A percentile compares a stretch with the other conserved stretches of the same genome.
Evolutionary conservation across 2,797 vertebrate genomes (phyloP).

Genomic region (Enteromius mattozi): DNA sequence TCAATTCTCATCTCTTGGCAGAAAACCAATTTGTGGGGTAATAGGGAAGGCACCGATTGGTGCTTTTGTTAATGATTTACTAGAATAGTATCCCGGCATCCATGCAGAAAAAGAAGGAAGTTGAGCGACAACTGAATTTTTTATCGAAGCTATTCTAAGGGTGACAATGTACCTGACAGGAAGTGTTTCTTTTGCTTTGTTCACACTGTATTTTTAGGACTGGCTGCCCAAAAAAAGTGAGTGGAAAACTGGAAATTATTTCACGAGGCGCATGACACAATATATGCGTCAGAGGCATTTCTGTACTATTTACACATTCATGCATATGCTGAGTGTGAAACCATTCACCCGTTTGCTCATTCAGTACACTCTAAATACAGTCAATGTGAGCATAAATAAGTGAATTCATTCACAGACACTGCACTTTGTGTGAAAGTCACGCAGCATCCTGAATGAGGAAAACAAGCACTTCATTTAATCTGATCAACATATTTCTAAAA

Average conservation of each 20-base stretch:
- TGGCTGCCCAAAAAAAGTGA: neutral
- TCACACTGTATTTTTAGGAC: neutral
- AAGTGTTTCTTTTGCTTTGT: neutral
- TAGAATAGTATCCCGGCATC: constrained; percentile 18
- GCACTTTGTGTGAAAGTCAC: constrained; percentile 13
- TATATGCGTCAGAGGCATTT: neutral
- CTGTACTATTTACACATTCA: constrained; percentile 19
- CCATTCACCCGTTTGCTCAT: neutral
- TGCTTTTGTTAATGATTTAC: constrained; percentile 16
- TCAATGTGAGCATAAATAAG: neutral
- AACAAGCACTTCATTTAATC: neutral
- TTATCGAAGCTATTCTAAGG: neutral
- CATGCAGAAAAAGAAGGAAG: constrained; percentile 12
- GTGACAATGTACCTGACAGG: neutral
- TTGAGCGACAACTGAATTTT: constrained; percentile 6
- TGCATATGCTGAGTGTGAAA: constrained; percentile 16
- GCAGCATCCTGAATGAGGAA: neutral
- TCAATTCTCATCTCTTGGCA: constrained; percentile 31
- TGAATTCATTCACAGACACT: neutral
- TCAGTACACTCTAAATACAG: constrained; percentile 14
- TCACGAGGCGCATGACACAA: neutral
- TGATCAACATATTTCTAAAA: neutral
- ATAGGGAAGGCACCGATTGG: constrained; percentile 27
- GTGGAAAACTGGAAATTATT: neutral
- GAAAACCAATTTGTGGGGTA: constrained; percentile 32